Conservation (phyloP, 1,140 invertebrate genomes). For the Hylyphantes graminicola region DNA sequence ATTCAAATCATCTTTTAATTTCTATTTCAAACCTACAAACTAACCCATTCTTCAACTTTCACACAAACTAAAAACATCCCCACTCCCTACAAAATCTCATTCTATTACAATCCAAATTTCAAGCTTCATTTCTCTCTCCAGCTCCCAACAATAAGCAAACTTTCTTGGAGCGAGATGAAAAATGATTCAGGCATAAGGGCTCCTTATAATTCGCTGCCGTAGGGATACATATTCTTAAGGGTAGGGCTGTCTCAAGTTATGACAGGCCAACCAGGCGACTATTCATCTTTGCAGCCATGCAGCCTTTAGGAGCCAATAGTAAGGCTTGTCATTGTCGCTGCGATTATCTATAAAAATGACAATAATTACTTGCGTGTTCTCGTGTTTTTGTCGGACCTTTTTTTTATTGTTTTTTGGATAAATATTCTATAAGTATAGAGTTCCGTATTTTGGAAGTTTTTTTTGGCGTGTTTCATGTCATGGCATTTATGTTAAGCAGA, state of each 20-base stretch:
- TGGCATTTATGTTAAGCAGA: constrained; percentile 57
- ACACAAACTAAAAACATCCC: too few species aligned
- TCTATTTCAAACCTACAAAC: too few species aligned
- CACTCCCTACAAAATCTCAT: too few species aligned
- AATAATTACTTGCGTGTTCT: constrained; percentile 54
- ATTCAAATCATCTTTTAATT: too few species aligned
- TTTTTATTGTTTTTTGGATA: constrained; percentile 27
- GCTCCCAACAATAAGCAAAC: too few species aligned
- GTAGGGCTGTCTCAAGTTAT: constrained; percentile 38
- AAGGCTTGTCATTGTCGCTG: constrained; percentile 40
- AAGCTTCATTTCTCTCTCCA: too few species aligned
- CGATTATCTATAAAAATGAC: constrained; percentile 56
- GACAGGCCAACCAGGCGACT: constrained; percentile 31
- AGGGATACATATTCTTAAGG: constrained; percentile 28
- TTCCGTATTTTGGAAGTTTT: constrained; percentile 4
- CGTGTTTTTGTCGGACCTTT: constrained; percentile 21
- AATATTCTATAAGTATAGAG: constrained; percentile 54
- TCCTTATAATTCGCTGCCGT: constrained; percentile 8
- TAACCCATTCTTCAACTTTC: too few species aligned
- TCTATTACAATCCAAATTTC: too few species aligned
- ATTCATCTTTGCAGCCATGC: constrained; percentile 41
- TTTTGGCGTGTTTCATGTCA: background rate
- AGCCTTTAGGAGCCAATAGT: constrained; percentile 35
- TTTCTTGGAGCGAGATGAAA: background rate
- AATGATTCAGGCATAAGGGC: constrained; percentile 5